phyloP scores from a whole-genome alignment of 2,888 invertebrate species.

The Peribatodes rhomboidaria region DNA sequence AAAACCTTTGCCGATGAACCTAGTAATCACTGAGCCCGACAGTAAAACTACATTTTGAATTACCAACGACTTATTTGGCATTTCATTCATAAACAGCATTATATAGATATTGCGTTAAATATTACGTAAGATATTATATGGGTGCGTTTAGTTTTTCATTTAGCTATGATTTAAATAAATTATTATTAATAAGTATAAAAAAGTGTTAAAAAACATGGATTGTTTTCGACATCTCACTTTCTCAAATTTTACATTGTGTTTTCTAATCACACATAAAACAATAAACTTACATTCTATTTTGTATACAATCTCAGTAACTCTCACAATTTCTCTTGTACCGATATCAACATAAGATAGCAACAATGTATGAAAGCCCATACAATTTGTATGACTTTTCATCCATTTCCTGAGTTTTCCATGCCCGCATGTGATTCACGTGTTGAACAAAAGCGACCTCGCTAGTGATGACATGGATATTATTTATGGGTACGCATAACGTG shows the following conservation, averaged over 20 bases:
- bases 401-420: slow-evolving; percentile 55
- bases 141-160: too few species aligned
- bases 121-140: too few species aligned
- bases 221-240: neutral
- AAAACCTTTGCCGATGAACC: too few species aligned
- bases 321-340: neutral
- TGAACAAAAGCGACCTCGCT: slow-evolving; percentile 63
- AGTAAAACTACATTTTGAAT: too few species aligned
- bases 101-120: too few species aligned
- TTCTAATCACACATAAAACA: neutral
- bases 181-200: too few species aligned
- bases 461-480: slow-evolving; percentile 54
- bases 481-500: slow-evolving; percentile 49
- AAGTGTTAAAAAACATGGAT: too few species aligned
- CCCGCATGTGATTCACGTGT: slow-evolving; percentile 56
- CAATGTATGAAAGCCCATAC: slow-evolving; percentile 30
- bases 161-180: too few species aligned
- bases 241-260: neutral
- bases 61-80: too few species aligned
- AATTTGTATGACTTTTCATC: slow-evolving; percentile 36
- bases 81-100: too few species aligned
- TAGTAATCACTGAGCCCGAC: too few species aligned
- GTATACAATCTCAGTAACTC: neutral
- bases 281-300: slow-evolving; percentile 21
- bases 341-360: slow-evolving; percentile 31